A percentile compares a stretch with the other conserved stretches of the same genome.
Conservation (phyloP, 2,888 invertebrate species). For the Phaedon cochleariae region DNA sequence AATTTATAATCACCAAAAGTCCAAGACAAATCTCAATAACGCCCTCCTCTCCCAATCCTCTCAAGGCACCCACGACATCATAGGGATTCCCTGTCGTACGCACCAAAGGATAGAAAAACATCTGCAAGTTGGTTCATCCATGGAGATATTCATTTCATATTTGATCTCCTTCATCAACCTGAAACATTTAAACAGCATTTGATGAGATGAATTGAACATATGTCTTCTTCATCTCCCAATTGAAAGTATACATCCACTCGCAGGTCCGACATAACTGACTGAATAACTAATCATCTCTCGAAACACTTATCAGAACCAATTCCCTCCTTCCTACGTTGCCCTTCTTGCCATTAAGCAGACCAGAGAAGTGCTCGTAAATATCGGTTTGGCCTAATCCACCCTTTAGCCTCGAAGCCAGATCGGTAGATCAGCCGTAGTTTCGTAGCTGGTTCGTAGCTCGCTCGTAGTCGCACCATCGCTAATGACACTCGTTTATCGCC, state of each 20-base stretch:
- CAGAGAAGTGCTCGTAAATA: conserved; percentile 16
- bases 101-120: no score
- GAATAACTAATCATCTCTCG: background rate
- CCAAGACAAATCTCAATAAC: no score
- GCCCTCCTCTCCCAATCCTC: no score
- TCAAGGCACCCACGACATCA: no score
- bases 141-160: no score
- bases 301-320: background rate
- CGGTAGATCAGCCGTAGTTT: background rate
- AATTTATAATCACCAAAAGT: no score
- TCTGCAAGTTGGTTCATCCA: no score
- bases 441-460: background rate
- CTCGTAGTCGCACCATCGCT: conserved; percentile 20
- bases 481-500: conserved; percentile 52
- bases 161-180: no score
- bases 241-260: background rate
- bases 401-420: conserved; percentile 30
- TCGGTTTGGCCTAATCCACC: conserved; percentile 43
- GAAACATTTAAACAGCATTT: no score
- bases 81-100: no score
- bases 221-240: no score
- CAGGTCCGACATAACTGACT: background rate
- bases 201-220: no score
- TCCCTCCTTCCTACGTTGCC: conserved; percentile 11
- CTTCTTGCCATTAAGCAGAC: background rate